A percentile compares a stretch with the other conserved stretches of the same genome.
These are phyloP conservation scores for Valencia hispanica DNA, from an alignment of 2,797 vertebrate genomes.

Conservation along the genomic window DNA sequence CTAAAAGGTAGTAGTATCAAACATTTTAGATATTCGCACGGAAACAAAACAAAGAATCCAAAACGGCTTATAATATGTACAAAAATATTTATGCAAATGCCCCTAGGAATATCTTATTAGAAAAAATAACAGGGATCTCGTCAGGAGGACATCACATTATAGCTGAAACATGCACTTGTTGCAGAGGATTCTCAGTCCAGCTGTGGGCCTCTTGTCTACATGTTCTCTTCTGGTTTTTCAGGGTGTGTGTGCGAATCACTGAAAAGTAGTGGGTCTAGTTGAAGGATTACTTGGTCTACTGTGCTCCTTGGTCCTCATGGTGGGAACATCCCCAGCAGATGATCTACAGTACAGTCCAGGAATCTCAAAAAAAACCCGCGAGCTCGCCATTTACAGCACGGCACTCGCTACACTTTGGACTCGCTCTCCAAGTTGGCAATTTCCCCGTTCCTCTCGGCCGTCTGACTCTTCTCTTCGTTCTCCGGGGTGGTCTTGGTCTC, in stretches of 20 bases:
- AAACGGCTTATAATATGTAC: conserved; percentile 78
- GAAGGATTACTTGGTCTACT: conserved; percentile 64
- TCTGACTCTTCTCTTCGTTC: conserved; percentile 80
- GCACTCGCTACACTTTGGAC: conserved; percentile 90
- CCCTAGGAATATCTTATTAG: conserved; percentile 76
- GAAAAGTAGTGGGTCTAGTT: conserved; percentile 53
- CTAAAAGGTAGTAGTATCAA: conserved; percentile 80
- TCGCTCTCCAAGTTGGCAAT: conserved; percentile 93
- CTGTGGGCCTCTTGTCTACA: conserved; percentile 48
- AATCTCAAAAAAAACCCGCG: conserved; percentile 27
- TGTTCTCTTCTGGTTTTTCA: conserved; percentile 31
- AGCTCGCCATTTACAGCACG: neutral
- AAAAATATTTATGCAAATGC: conserved; percentile 86
- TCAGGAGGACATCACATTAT: conserved; percentile 71
- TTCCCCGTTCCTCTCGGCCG: conserved; percentile 91
- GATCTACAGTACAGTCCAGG: conserved; percentile 22
- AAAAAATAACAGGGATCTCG: conserved; percentile 77
- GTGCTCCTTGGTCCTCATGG: conserved; percentile 55
- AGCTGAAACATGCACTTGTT: conserved; percentile 79
- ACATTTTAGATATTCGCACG: conserved; percentile 80
- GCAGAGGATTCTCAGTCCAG: conserved; percentile 58
- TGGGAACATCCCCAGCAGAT: conserved; percentile 16
- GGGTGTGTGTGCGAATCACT: conserved; percentile 46
- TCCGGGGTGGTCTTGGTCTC: conserved; percentile 78
- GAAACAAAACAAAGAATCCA: conserved; percentile 76